Evolutionary conservation across 2,113 vertebrate species (phyloP), one percentile per base, ranked within the genome.

Genomic region (Genyomyrus donnyi): DNA sequence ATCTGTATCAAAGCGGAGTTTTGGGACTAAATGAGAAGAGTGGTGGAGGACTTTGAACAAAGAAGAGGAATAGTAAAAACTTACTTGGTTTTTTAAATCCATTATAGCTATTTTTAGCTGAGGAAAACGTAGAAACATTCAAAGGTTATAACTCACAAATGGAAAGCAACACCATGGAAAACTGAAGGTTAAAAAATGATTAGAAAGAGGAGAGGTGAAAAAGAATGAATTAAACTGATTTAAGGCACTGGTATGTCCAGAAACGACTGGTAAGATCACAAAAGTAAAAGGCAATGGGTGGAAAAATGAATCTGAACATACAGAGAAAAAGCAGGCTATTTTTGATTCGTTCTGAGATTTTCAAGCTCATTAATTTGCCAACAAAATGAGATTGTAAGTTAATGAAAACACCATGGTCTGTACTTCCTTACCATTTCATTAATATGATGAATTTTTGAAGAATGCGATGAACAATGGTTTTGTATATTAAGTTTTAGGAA

Each of bases 51-150:
- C 19, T 88, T 62, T 24, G 91, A 70, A 93, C 88, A 89, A 89
- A 89, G 53, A 92, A 91, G 93, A 88, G 86, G 87, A 91, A 62
- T 92, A 87, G 92, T 92, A 93, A 91, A 91, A 91, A 96, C 96
- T 97, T 96, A 97, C 96, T 96, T 96, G 96, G 95, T 93, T 96
- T 96, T 94, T 96, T 96, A 94, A 95, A 96, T 96, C 96, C 96
- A 89, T 97, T 97, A 95, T 96, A 96, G 94, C 93, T 96, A 95
- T 95, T 96, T 95, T 96, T 97, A 93, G 96, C 96, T 96, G 94
- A 93, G 94, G 93, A 95, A 92, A 95, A 96, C 90, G 92, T 90
- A 95, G 92, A 96, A 91, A 95, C 91, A 95, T 94, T 93, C 93
- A 93, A 58, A 93, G 91, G 93, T 95, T 95, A 95, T 89, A 92